Evolutionary conservation across 2,797 vertebrate genomes (phyloP).

Genomic region (Parambassis ranga): DNA sequence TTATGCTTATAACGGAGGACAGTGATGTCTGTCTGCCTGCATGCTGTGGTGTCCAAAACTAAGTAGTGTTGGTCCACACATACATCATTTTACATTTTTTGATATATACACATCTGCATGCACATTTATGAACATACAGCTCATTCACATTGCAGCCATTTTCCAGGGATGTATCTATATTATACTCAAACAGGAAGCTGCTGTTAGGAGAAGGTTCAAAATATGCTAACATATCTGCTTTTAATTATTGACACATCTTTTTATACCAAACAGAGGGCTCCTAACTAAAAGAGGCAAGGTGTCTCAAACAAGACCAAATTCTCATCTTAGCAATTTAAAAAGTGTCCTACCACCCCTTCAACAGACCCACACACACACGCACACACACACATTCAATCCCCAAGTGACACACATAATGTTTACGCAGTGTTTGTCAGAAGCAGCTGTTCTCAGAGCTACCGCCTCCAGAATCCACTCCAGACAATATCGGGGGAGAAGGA

Average conservation of each 20-base stretch:
- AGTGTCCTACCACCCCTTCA: slow-evolving; percentile 40
- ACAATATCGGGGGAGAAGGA: slow-evolving; percentile 55
- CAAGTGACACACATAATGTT: slow-evolving; percentile 58
- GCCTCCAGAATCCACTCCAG: slow-evolving; percentile 68
- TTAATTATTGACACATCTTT: slow-evolving; percentile 16
- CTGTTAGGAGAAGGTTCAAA: neutral
- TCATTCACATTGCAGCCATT: neutral
- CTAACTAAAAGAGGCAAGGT: neutral
- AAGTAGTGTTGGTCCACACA: too few species aligned
- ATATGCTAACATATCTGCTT: neutral
- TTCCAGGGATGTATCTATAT: slow-evolving; percentile 9
- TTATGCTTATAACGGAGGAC: slow-evolving; percentile 91
- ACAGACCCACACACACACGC: neutral
- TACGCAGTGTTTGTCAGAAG: slow-evolving; percentile 65
- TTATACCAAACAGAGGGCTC: slow-evolving; percentile 12
- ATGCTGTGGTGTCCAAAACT: too few species aligned
- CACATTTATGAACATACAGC: slow-evolving; percentile 2
- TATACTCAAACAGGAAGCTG: neutral
- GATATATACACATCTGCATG: slow-evolving; percentile 6
- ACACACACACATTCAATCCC: slow-evolving; percentile 35
- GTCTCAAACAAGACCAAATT: slow-evolving; percentile 41
- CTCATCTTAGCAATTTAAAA: slow-evolving; percentile 36
- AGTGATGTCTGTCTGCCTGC: slow-evolving; percentile 46
- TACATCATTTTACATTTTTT: neutral
- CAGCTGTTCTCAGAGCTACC: slow-evolving; percentile 69